Conservation (phyloP, 2,888 invertebrate species). For the Andrena dorsata region DNA sequence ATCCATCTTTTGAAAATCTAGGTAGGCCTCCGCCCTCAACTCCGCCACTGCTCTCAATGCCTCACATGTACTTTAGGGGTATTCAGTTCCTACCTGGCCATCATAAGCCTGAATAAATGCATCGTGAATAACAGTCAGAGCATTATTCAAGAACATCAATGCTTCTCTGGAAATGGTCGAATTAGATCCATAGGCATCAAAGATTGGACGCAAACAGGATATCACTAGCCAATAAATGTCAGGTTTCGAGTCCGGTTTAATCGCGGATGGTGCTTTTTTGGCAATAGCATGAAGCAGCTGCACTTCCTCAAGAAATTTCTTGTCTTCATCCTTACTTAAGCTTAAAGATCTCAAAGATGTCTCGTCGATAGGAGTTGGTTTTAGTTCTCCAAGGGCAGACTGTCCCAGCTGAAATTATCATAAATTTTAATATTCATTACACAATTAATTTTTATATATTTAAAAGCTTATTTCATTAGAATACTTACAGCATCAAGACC, state of each 20-base stretch:
- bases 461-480: not conserved
- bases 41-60: no score
- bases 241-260: constrained; percentile 87
- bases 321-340: constrained; percentile 86
- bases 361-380: constrained; percentile 78
- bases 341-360: constrained; percentile 76
- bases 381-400: constrained; percentile 82
- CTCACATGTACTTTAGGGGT: no score
- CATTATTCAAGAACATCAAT: constrained; percentile 87
- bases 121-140: constrained; percentile 78
- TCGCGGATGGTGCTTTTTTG: constrained; percentile 86
- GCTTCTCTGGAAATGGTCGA: constrained; percentile 89
- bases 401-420: constrained; percentile 80
- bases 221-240: constrained; percentile 90
- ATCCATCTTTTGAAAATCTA: no score
- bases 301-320: constrained; percentile 88
- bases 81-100: constrained; percentile 77
- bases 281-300: constrained; percentile 87
- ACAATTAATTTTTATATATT: not conserved
- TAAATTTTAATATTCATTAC: not conserved
- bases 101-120: constrained; percentile 83
- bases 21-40: no score
- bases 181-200: constrained; percentile 89
- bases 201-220: constrained; percentile 88
- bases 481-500: constrained; percentile 88